These are phyloP conservation scores for Monochamus saltuarius DNA, from an alignment of 1,140 invertebrate species.

Conservation along the genomic window DNA sequence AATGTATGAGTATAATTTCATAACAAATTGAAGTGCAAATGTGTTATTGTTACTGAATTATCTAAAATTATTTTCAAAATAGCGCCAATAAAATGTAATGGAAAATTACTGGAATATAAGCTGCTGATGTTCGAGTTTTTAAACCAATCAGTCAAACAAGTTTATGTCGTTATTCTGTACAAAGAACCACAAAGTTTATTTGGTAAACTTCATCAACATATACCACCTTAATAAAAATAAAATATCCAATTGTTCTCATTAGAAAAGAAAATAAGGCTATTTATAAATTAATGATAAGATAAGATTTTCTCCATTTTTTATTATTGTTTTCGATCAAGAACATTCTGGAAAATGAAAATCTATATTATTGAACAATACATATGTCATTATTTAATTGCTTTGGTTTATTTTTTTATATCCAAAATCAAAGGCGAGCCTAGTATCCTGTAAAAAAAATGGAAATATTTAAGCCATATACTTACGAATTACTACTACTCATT, in stretches of 20 bases:
- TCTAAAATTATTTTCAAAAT: background rate
- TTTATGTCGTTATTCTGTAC: background rate
- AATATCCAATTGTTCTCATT: no score
- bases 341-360: conserved; percentile 1
- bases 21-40: background rate
- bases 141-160: conserved; percentile 17
- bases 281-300: no score
- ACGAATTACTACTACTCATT: conserved; percentile 44
- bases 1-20: no score
- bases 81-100: conserved; percentile 8
- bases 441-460: conserved; percentile 3
- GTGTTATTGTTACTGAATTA: background rate
- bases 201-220: conserved; percentile 1
- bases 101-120: conserved; percentile 22
- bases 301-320: no score
- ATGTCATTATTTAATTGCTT: background rate
- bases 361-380: background rate
- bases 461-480: conserved; percentile 28
- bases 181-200: conserved; percentile 5
- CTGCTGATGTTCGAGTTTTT: background rate
- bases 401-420: background rate
- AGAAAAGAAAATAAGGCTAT: no score
- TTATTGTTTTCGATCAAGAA: no score
- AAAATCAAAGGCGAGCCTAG: background rate
- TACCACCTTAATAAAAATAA: no score